Evolutionary conservation across 2,113 vertebrate species (phyloP).

Genomic region (Strigops habroptila): DNA sequence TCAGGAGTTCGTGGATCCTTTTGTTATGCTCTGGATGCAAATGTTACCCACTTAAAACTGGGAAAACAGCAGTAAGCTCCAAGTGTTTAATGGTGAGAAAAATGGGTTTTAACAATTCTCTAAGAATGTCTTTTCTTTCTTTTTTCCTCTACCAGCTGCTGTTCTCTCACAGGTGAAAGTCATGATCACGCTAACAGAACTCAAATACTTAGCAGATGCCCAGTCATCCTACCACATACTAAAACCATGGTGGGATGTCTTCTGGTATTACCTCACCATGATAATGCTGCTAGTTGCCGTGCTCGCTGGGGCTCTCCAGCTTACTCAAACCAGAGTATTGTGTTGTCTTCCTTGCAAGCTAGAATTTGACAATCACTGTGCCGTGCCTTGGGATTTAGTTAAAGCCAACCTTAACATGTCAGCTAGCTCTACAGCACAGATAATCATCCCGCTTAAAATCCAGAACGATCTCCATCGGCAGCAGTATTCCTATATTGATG

Average conservation of each 20-base stretch:
- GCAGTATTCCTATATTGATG: conserved; percentile 82
- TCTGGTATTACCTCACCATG: conserved; percentile 86
- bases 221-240: conserved; percentile 79
- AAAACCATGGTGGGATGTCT: conserved; percentile 84
- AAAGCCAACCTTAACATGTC: conserved; percentile 65
- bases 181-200: conserved; percentile 82
- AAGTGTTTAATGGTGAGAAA: neutral
- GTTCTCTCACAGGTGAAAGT: conserved; percentile 59
- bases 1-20: neutral
- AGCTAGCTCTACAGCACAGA: neutral
- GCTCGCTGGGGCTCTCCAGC: conserved; percentile 80
- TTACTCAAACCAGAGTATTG: conserved; percentile 79
- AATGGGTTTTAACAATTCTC: neutral
- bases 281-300: conserved; percentile 83
- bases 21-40: neutral
- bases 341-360: conserved; percentile 83
- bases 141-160: conserved; percentile 60
- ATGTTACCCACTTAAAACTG: neutral
- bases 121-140: neutral
- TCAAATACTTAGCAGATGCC: conserved; percentile 79
- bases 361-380: conserved; percentile 75
- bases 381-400: conserved; percentile 73
- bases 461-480: conserved; percentile 80
- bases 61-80: neutral
- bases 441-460: conserved; percentile 65